phyloP scores from a whole-genome alignment of 2,797 vertebrate species.

The Syndactyla subalaris region DNA sequence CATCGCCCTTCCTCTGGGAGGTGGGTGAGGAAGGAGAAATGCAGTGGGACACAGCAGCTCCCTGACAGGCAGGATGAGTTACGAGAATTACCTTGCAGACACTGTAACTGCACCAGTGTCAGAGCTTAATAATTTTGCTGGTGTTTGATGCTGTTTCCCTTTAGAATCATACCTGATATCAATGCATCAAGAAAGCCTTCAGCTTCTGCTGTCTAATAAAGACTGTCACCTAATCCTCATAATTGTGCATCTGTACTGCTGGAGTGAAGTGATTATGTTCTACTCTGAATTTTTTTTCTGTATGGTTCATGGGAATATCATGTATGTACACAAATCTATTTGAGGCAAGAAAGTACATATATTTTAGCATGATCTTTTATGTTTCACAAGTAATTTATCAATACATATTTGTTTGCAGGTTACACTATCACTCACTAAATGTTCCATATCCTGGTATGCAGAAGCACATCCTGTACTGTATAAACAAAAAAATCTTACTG shows the following conservation, averaged over 20 bases:
- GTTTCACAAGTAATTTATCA: neutral
- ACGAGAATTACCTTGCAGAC: rapidly evolving
- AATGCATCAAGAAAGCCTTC: neutral
- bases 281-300: rapidly evolving
- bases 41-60: neutral
- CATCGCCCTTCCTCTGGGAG: neutral
- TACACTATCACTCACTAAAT: neutral
- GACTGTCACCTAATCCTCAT: neutral
- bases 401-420: neutral
- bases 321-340: neutral
- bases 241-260: neutral
- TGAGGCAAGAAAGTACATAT: neutral
- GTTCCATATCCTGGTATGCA: neutral
- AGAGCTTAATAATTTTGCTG: neutral
- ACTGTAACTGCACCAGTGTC: neutral
- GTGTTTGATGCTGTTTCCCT: neutral
- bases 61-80: neutral
- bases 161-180: neutral
- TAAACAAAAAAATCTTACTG: neutral
- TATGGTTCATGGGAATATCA: neutral
- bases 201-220: neutral
- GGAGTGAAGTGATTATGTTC: neutral
- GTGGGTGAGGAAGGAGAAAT: neutral
- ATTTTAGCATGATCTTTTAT: neutral
- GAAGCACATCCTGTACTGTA: neutral